Evolutionary conservation across 2,888 invertebrate species (phyloP), one percentile per base, ranked within the genome.

Genomic region (Lasioglossum lativentre): DNA sequence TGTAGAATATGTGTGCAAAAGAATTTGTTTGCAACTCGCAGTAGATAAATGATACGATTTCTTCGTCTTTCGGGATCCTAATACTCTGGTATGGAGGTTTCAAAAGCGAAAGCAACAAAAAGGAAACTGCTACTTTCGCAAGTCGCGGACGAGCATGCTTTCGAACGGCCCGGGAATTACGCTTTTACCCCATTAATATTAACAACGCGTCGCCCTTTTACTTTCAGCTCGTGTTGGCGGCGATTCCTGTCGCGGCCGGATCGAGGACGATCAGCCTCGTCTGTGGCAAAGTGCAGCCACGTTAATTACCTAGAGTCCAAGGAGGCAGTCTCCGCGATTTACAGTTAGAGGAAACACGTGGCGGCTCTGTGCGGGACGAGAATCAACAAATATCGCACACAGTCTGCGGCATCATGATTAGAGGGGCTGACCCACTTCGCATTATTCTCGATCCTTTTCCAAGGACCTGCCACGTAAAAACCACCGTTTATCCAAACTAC

Each of bases 101-200:
- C 19, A 38, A 66, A 34, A 66, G 34, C 34, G 66, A 66, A 66
- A 66, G 23, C 23, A 66, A 66, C 2, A 23, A 34, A 19, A 66
- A 66, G 23, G 40, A n/a, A 40, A 70, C 23, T 23, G 40, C n/a
- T 38, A 30, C 6, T 59, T 56, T n/a, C 42, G 63, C 74, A 30
- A 38, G 66, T 38, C 40, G 38, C 40, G 47, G 66, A 80, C 52
- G 40, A 68, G 27, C 19, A 72, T 81, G 75, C 75, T 75, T 75
- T 75, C 71, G 75, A 83, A 59, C 47, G 40, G 30, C n/a, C 42
- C n/a, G 16, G 38, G 59, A 75, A 71, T 75, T 63, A 75, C 81
- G 30, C 71, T 83, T 75, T 83, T 75, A 83, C 82, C 59, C 78
- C 59, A 72, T 83, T 81, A 75, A 81, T 81, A 81, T 83, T 81